phyloP scores from a whole-genome alignment of 2,797 vertebrate species.

The Cheirogaleus major region DNA sequence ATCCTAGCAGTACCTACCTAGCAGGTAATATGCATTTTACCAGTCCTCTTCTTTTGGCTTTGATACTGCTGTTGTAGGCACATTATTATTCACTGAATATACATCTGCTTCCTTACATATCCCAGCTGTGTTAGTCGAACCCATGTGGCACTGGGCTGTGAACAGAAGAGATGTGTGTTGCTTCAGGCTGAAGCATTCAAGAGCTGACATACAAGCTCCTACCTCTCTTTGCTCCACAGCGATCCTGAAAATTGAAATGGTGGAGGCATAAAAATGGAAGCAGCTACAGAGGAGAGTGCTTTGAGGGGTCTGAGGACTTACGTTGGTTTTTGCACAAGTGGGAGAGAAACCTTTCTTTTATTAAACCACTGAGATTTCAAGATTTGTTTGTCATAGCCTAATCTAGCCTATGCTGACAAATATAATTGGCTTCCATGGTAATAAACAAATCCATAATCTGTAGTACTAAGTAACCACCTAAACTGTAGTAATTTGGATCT shows the following conservation, averaged over 20 bases:
- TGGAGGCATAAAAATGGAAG: background rate
- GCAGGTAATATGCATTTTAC: slow-evolving; percentile 18
- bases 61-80: background rate
- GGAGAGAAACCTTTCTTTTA: slow-evolving; percentile 44
- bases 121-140: background rate
- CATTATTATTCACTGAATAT: background rate
- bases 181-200: background rate
- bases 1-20: background rate
- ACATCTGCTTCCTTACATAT: background rate
- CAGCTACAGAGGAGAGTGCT: background rate
- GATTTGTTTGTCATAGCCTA: slow-evolving; percentile 46
- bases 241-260: background rate
- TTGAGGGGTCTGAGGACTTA: background rate
- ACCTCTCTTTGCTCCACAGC: background rate
- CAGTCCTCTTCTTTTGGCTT: slow-evolving; percentile 25
- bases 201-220: background rate
- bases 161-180: background rate
- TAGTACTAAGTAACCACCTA: slow-evolving; percentile 56
- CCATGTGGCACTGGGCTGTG: background rate
- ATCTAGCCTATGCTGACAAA: slow-evolving; percentile 51
- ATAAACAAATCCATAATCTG: slow-evolving; percentile 73
- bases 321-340: background rate
- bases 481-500: slow-evolving; percentile 78
- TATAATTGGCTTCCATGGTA: slow-evolving; percentile 66
- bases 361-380: slow-evolving; percentile 32